Conservation (phyloP, 2,113 vertebrate species). For the Pterocles orientalis region DNA sequence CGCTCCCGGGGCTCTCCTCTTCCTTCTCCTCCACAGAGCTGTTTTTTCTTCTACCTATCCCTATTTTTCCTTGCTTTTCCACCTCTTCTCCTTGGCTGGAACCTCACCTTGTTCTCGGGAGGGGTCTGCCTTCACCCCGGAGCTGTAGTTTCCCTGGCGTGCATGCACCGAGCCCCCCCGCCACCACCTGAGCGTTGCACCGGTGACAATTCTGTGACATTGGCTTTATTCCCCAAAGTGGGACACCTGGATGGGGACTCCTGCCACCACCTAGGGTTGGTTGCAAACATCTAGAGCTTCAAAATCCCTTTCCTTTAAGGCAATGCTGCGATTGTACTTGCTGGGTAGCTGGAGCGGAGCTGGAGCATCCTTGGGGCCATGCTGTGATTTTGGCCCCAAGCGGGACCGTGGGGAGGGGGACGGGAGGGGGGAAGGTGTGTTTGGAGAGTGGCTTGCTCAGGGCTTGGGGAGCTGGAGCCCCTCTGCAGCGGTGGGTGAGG, state of each 20-base stretch:
- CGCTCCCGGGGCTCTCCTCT: not conserved
- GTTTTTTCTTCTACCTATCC: constrained; percentile 5
- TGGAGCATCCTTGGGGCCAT: not conserved
- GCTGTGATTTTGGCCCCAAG: not conserved
- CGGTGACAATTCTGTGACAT: not conserved
- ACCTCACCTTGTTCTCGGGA: not conserved
- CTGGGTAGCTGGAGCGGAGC: not conserved
- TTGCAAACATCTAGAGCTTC: not conserved
- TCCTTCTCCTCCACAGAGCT: constrained; percentile 9
- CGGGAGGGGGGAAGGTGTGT: not conserved
- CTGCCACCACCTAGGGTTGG: not conserved
- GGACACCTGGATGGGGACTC: not conserved
- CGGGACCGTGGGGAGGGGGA: not conserved
- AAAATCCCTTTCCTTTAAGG: not conserved
- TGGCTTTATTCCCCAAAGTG: not conserved
- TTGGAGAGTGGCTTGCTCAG: not conserved
- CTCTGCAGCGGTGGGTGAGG: not conserved
- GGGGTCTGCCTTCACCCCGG: not conserved
- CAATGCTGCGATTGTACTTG: not conserved
- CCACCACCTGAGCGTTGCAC: not conserved
- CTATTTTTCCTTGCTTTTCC: constrained; percentile 20
- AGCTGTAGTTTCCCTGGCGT: not conserved
- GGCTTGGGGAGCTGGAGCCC: not conserved
- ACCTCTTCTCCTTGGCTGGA: constrained; percentile 27
- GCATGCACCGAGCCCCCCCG: not conserved